Percentiles rank a stretch among this genome's conserved stretches.
Conservation (phyloP, 2,797 vertebrate genomes). For the Xerus rutilus region DNA sequence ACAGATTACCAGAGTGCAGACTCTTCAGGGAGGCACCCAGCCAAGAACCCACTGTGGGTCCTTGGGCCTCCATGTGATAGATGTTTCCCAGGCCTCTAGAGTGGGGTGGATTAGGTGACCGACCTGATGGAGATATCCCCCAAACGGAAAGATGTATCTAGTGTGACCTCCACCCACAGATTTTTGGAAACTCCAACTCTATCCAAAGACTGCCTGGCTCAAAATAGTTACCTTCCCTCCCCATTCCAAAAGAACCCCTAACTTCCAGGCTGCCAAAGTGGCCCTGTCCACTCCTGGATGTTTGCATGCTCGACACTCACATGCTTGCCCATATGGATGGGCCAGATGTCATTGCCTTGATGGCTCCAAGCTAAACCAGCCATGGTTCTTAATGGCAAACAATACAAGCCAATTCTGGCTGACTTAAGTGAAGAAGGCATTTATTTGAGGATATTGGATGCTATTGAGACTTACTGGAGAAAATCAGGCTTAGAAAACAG, state of each 20-base stretch:
- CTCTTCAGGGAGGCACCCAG: slow-evolving; percentile 21
- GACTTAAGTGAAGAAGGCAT: slow-evolving; percentile 9
- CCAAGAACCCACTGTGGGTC: not conserved
- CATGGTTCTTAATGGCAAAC: slow-evolving; percentile 23
- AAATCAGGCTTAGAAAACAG: not conserved
- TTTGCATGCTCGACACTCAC: not conserved
- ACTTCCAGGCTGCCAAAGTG: not conserved
- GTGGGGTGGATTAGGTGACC: not conserved
- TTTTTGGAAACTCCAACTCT: not conserved
- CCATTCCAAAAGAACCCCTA: not conserved
- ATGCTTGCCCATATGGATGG: not conserved
- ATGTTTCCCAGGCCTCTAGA: slow-evolving; percentile 2
- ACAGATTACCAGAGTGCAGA: not conserved
- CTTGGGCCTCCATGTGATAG: not conserved
- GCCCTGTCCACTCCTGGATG: not conserved
- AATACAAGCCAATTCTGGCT: slow-evolving; percentile 48
- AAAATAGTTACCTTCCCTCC: not conserved
- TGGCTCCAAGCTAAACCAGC: not conserved
- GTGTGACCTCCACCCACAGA: not conserved
- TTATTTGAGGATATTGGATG: not conserved
- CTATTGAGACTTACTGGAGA: not conserved
- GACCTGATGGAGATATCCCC: not conserved
- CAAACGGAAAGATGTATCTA: not conserved
- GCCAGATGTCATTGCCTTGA: not conserved
- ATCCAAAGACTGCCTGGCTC: not conserved